Base-by-base conservation (phyloP, 30 jellyfish, hydroid and myxozoan genomes). In the Aurelia aurita complex sp. Pacific region DNA sequence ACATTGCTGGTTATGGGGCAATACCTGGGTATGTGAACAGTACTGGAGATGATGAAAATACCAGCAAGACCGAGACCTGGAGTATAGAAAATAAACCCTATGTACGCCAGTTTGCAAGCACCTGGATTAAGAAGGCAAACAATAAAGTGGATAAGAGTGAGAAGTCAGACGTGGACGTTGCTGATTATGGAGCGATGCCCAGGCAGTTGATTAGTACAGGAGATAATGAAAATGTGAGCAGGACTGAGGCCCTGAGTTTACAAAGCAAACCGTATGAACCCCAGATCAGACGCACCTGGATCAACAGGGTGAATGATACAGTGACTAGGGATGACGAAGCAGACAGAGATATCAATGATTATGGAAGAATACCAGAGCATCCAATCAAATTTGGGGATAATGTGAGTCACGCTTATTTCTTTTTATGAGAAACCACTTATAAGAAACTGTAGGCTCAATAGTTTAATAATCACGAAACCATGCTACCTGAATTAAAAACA, bases 141-240 rank as follows among this genome's bases (percentile, higher is more conserved):
- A 84, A 81, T 60, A 38, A 33, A 4, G 78, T 14, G 42, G 90
- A 81, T 81, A 82, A 84, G 2, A 46, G 12, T 46, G 57, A 46
- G 13, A 2, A 9, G 57, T 1, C 14, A 46, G 15, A 2, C 8
- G 57, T 46, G 57, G 15, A 46, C 2, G 15, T 7, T 9, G 14
- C 1, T 5, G 57, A 46, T 46, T 46, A 46, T 46, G 57, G 15
- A 46, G 57, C 57, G 8, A 46, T 9, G 14, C 57, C 57, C 6
- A 14, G 14, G 57, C 57, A 46, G 6, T 13, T 9, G 57, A 9
- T 4, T 14, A 46, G 52, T 40, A 3, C 52, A 3, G 52, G 6
- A 9, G 12, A 46, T 46, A 93, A 75, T 16, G 91, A 55, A 7
- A 69, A 67, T 7, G 77, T 36, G 12, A 88, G 67, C 18, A 77